These are phyloP conservation scores for Drosophila borborema DNA, from an alignment of 2,888 invertebrate genomes.

Conservation along the genomic window DNA sequence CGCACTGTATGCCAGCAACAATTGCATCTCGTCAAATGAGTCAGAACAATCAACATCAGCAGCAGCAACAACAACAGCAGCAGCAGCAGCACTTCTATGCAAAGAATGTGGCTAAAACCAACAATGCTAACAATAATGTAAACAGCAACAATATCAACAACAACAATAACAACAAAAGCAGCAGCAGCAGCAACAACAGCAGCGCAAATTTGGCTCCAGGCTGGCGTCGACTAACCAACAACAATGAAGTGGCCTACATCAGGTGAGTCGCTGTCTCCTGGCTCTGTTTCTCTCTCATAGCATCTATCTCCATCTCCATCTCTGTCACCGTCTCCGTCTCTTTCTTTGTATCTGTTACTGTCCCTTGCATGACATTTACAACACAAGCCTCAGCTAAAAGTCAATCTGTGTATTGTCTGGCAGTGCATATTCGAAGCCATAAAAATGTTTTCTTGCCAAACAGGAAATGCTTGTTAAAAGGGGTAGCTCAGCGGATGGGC, in stretches of 20 bases:
- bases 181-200: slow-evolving; percentile 39
- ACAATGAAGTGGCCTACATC: slow-evolving; percentile 91
- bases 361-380: slow-evolving; percentile 67
- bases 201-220: slow-evolving; percentile 89
- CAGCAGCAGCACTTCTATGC: slow-evolving; percentile 55
- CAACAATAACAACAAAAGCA: slow-evolving; percentile 27
- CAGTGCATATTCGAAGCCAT: slow-evolving; percentile 70
- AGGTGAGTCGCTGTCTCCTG: slow-evolving; percentile 87
- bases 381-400: slow-evolving; percentile 62
- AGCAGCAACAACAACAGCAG: slow-evolving; percentile 23
- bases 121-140: slow-evolving; percentile 41
- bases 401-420: slow-evolving; percentile 73
- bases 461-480: slow-evolving; percentile 65
- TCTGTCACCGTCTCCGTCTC: slow-evolving; percentile 27
- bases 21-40: slow-evolving; percentile 75
- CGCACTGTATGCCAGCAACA: slow-evolving; percentile 68
- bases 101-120: slow-evolving; percentile 68
- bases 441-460: slow-evolving; percentile 63
- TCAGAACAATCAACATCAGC: slow-evolving; percentile 62
- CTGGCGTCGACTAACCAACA: slow-evolving; percentile 91
- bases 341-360: slow-evolving; percentile 53
- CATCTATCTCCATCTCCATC: slow-evolving; percentile 54
- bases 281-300: slow-evolving; percentile 34
- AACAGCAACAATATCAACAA: slow-evolving; percentile 32
- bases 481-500: slow-evolving; percentile 16